Evolutionary conservation across 2,888 invertebrate genomes (phyloP).

Genomic region (Tetrapedia diversipes): DNA sequence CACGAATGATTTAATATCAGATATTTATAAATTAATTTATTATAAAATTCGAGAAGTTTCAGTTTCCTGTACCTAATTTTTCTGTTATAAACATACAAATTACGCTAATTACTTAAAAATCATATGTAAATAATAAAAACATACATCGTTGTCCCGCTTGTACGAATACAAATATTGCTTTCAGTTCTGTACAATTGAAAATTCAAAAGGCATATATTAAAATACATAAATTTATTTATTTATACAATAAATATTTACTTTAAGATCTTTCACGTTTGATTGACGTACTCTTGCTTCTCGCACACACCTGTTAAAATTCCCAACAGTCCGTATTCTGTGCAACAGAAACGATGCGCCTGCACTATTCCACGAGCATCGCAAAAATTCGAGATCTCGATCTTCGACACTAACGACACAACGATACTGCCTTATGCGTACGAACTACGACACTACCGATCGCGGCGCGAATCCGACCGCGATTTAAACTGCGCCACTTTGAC

Average conservation of each 20-base stretch:
- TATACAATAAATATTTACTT: slow-evolving; percentile 19
- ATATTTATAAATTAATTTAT: background rate
- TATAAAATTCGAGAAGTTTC: background rate
- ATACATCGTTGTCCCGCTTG: no score
- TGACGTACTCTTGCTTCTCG: background rate
- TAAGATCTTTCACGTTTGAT: slow-evolving; percentile 17
- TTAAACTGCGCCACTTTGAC: slow-evolving; percentile 41
- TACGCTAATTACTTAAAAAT: no score
- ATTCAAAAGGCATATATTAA: background rate
- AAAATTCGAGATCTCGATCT: slow-evolving; percentile 21
- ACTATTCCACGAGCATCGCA: slow-evolving; percentile 14
- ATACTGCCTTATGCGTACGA: slow-evolving; percentile 30
- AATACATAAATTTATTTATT: background rate
- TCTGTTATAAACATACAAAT: background rate
- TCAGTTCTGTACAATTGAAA: background rate
- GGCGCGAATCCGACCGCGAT: slow-evolving; percentile 56
- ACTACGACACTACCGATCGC: slow-evolving; percentile 53
- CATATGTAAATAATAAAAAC: no score
- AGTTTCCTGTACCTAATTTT: no score
- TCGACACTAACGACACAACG: slow-evolving; percentile 35
- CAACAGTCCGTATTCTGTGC: slow-evolving; percentile 43
- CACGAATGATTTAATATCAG: background rate
- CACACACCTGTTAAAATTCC: slow-evolving; percentile 56
- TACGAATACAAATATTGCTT: no score
- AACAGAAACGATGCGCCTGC: slow-evolving; percentile 46